Conservation (phyloP, 2,113 vertebrate species). For the Coptodon rendalli region DNA sequence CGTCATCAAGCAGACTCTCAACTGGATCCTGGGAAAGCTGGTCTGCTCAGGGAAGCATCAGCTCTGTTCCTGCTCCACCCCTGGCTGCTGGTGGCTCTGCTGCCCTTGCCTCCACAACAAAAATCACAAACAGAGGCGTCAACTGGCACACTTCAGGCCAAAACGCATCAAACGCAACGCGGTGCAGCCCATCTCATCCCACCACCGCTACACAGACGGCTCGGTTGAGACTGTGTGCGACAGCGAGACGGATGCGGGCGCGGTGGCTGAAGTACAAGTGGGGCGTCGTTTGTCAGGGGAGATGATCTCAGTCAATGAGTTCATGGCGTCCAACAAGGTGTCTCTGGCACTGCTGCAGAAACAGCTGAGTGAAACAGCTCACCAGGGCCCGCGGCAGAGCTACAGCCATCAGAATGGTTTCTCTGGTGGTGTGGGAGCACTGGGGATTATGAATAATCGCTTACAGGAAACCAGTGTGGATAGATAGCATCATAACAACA, state of each 20-base stretch:
- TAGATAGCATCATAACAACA: conserved; percentile 47
- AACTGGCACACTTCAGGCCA: conserved; percentile 17
- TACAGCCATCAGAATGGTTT: conserved; percentile 69
- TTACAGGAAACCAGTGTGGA: conserved; percentile 75
- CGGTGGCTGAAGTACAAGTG: conserved; percentile 41
- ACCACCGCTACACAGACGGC: conserved; percentile 53
- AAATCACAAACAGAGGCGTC: conserved; percentile 17
- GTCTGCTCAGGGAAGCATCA: conserved; percentile 39
- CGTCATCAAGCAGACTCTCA: conserved; percentile 78
- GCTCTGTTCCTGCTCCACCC: conserved; percentile 39
- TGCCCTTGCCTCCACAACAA: conserved; percentile 51
- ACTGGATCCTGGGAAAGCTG: conserved; percentile 72
- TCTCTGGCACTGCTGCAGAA: conserved; percentile 77
- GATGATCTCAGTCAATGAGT: conserved; percentile 78
- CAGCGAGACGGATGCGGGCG: conserved; percentile 69
- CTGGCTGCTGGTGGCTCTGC: conserved; percentile 47
- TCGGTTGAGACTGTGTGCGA: conserved; percentile 74
- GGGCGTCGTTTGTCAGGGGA: conserved; percentile 73
- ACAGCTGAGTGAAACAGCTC: conserved; percentile 74
- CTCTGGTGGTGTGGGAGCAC: conserved; percentile 71
- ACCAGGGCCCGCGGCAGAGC: conserved; percentile 68
- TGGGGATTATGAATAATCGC: conserved; percentile 76
- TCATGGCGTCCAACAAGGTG: conserved; percentile 72
- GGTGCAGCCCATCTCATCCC: conserved; percentile 61
- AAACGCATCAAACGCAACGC: conserved; percentile 60